Evolutionary conservation across 2,797 vertebrate genomes (phyloP).

Genomic region (Cephalopachus bancanus): DNA sequence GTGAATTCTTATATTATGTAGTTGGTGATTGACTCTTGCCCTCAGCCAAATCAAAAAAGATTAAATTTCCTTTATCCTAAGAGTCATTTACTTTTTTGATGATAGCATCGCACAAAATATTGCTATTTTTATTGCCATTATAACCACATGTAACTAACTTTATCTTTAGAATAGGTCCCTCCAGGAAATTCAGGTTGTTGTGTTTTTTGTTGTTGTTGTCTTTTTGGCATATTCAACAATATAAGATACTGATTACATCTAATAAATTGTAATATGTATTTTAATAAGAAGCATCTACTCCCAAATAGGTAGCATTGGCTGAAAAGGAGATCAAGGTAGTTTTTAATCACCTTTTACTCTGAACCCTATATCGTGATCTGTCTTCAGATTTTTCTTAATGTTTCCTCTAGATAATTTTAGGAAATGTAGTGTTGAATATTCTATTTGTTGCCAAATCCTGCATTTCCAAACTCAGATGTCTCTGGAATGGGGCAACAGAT

Average conservation of each 20-base stretch:
- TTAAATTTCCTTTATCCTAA: background rate
- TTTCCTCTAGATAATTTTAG: slow-evolving; percentile 50
- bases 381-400: slow-evolving; percentile 19
- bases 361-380: background rate
- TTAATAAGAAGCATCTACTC: background rate
- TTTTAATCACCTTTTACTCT: background rate
- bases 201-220: background rate
- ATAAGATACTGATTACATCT: background rate
- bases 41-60: background rate
- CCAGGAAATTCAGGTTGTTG: background rate
- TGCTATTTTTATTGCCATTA: background rate
- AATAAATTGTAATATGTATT: background rate
- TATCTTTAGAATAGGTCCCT: background rate
- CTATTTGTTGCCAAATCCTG: slow-evolving; percentile 25
- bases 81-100: background rate
- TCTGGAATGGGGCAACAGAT: background rate
- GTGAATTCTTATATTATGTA: background rate
- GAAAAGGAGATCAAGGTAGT: background rate
- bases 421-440: background rate
- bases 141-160: background rate
- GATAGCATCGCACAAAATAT: background rate
- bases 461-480: slow-evolving; percentile 5
- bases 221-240: background rate
- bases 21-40: background rate
- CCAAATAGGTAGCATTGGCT: background rate